Conservation (phyloP, 2,113 vertebrate genomes). For the Tor tambroides region DNA sequence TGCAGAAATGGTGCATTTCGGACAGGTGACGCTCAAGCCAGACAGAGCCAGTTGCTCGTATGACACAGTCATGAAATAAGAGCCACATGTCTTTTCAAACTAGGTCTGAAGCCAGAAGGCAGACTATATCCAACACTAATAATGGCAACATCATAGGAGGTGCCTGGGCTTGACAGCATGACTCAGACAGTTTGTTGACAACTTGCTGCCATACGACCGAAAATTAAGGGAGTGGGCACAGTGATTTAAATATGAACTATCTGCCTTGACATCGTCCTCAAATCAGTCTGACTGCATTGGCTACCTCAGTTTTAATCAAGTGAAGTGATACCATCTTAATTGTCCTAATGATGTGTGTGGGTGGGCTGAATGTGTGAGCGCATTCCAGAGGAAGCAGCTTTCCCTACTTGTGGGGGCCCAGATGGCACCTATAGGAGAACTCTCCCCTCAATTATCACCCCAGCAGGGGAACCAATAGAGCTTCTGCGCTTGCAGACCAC, state of each 20-base stretch:
- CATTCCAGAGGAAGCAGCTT: slow-evolving; percentile 29
- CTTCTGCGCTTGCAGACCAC: slow-evolving; percentile 41
- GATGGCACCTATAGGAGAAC: slow-evolving; percentile 24
- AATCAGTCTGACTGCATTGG: background rate
- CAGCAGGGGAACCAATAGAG: slow-evolving; percentile 26
- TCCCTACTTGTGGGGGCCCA: slow-evolving; percentile 36
- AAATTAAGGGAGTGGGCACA: background rate
- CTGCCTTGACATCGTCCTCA: background rate
- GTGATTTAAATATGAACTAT: slow-evolving; percentile 1
- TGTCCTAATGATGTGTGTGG: background rate
- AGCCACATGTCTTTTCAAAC: slow-evolving; percentile 29
- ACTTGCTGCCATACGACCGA: background rate
- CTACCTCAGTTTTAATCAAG: background rate
- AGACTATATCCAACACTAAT: slow-evolving; percentile 30
- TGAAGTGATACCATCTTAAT: background rate
- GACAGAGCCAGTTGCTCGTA: slow-evolving; percentile 15
- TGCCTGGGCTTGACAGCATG: background rate
- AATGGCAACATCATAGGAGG: slow-evolving; percentile 15
- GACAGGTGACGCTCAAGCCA: slow-evolving; percentile 14
- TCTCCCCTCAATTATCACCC: slow-evolving; percentile 51
- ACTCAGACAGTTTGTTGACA: background rate
- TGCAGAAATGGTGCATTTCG: background rate
- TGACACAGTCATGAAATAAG: slow-evolving; percentile 43
- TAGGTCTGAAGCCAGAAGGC: slow-evolving; percentile 41
- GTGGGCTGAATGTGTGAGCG: slow-evolving; percentile 19